Base-by-base conservation (phyloP, 2,797 vertebrate species). In the Adrianichthys oophorus region DNA sequence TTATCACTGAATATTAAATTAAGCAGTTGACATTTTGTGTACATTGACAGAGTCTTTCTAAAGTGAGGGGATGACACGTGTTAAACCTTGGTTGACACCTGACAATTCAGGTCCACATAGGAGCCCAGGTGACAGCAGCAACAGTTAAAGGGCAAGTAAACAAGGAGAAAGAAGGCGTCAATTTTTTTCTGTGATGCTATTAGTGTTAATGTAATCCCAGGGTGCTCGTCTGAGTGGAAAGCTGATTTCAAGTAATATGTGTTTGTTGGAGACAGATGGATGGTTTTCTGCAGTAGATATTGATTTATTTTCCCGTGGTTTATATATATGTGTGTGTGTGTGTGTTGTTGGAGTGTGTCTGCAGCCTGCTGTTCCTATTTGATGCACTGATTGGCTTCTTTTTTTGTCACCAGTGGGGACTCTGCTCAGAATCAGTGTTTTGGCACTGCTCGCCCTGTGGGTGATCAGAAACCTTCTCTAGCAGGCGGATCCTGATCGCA, bases 1-100 rank as follows among this genome's bases (percentile, higher is more conserved):
- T 82, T 80, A 81, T 87, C 73, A 79, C 61, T 26, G 60, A 77
- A 84, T 86, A 84, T 89, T 86, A 84, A 85, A 89, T 87, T 76
- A 87, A 83, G 67, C 72, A 57, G 63, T 62, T 85, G 85, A 87
- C 74, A 81, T 86, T 82, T 80, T 83, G 79, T 81, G 73, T 82
- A 78, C 65, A 44, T 46, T 53, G 62, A 48, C 13, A 19, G 70
- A 70, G 66, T 17, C 76, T 82, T 67, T 76, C 56, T 59, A 23
- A 53, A 44, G 48, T 56, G 64, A 52, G 70, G 24, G 16, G 5
- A 42, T 59, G 44, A 49, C 56, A 15, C 52, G 41, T 21, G 59
- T 75, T 41, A 76, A 74, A 72, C 71, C n/a, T 46, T 43, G 65
- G 78, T 76, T 56, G 32, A 74, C 69, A 61, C 48, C 62, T 81